These are phyloP conservation scores for Ptilorrhoa leucosticta DNA, from an alignment of 2,113 vertebrate species.

Conservation along the genomic window DNA sequence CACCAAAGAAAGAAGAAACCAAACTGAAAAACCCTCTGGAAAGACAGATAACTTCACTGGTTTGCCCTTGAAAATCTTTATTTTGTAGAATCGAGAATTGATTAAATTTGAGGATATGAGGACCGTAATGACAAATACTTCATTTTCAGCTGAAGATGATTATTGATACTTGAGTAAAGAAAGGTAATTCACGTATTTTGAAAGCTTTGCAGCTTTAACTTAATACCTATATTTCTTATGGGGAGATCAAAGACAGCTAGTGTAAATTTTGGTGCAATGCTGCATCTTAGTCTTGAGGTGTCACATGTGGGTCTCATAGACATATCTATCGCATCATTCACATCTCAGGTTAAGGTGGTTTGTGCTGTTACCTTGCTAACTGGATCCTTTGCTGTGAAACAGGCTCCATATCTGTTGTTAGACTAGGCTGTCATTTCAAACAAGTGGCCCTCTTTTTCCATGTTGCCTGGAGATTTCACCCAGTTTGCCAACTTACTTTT, in stretches of 20 bases:
- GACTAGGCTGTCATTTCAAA: background rate
- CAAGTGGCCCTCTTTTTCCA: background rate
- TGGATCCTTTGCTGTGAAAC: background rate
- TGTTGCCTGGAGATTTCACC: background rate
- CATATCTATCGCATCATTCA: accelerated
- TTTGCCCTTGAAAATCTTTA: background rate
- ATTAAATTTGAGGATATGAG: background rate
- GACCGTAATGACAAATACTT: background rate
- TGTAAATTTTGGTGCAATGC: background rate
- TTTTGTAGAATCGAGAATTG: background rate
- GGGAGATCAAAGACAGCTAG: background rate
- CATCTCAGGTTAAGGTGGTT: background rate
- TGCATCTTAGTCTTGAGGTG: background rate
- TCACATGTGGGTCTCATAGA: background rate
- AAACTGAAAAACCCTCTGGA: background rate
- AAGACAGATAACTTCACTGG: background rate
- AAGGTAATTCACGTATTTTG: background rate
- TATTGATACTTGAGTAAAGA: background rate
- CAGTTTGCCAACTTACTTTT: background rate
- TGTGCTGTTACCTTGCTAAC: background rate
- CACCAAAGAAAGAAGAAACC: background rate
- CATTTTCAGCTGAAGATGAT: background rate
- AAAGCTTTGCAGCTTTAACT: background rate
- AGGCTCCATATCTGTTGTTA: background rate
- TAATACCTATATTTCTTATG: background rate